Base-by-base conservation (phyloP, 2,113 vertebrate genomes). In the Callipepla squamata region DNA sequence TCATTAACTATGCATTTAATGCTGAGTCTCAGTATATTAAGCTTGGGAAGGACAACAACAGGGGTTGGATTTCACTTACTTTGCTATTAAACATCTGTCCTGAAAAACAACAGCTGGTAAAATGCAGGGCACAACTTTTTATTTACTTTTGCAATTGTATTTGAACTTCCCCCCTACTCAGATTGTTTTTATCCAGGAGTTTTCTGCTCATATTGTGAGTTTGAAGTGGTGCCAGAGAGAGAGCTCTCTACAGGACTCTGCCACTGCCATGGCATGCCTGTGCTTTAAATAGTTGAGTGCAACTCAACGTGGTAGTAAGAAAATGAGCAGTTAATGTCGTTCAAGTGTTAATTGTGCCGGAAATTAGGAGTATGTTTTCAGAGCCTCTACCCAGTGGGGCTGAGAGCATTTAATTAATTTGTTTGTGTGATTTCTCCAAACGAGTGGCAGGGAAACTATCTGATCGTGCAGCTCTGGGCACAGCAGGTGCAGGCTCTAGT, bases 321-420 rank as follows among this genome's bases (percentile, higher is more conserved):
- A 81, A 61, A 72, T 44, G 74, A 88, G 63, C 51, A n/a, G 47
- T 66, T 92, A 59, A 73, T 44, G 59, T 80, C 72, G 58, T 32
- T 79, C 34, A 13, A 74, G 83, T 76, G 83, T 90, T 88, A 88
- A 73, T 80, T 82, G 73, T 73, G 78, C 74, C 68, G 50, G 72
- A 67, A 90, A 80, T 66, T 75, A 67, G 78, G 25, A 82, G 53
- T 22, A 51, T 47, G 28, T 84, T 89, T 86, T 53, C 66, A 70
- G 73, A 89, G 36, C n/a, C 68, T 62, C 47, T 45, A n/a, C 53
- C 57, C 78, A 63, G 78, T 85, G 67, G 81, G 53, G 42, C 44
- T 59, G 66, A 57, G 59, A 89, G 44, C 51, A 69, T 78, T 87
- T 85, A 68, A 85, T 86, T 93, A 91, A 91, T 87, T 80, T 72